Evolutionary conservation across 53 echinoderm and acorn worm genomes (phyloP).

Genomic region (Patiria pectinifera): DNA sequence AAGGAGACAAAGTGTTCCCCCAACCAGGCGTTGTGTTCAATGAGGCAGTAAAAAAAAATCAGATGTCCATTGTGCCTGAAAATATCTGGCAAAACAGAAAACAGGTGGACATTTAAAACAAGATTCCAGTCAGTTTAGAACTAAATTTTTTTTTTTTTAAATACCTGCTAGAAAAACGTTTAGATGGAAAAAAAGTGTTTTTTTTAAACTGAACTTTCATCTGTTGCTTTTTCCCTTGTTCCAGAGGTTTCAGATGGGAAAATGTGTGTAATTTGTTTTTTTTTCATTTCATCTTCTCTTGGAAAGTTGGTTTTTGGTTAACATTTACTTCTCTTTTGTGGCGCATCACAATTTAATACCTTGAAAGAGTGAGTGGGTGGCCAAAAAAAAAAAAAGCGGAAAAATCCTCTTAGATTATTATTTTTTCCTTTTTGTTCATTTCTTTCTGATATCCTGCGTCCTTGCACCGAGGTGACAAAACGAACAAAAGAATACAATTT

Average conservation of each 20-base stretch:
- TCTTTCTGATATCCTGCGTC: neutral
- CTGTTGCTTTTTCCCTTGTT: too few relatives aligned
- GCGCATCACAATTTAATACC: neutral
- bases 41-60: too few relatives aligned
- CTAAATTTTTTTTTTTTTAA: too few relatives aligned
- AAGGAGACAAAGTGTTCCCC: neutral
- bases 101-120: neutral
- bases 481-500: constrained; percentile 50
- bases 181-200: too few relatives aligned
- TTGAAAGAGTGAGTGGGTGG: neutral
- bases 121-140: too few relatives aligned
- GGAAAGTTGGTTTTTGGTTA: constrained; percentile 1
- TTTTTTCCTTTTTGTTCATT: neutral
- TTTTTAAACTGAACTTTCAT: too few relatives aligned
- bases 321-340: neutral
- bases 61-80: neutral
- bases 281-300: neutral
- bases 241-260: too few relatives aligned
- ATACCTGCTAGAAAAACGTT: too few relatives aligned
- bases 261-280: neutral
- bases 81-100: neutral
- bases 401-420: neutral
- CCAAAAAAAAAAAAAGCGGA: neutral
- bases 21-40: too few relatives aligned
- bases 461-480: neutral